Percentiles rank a stretch among this genome's conserved stretches.
These are phyloP conservation scores for Phyllostomus hastatus DNA, from an alignment of 2,113 vertebrate species.

Conservation along the genomic window DNA sequence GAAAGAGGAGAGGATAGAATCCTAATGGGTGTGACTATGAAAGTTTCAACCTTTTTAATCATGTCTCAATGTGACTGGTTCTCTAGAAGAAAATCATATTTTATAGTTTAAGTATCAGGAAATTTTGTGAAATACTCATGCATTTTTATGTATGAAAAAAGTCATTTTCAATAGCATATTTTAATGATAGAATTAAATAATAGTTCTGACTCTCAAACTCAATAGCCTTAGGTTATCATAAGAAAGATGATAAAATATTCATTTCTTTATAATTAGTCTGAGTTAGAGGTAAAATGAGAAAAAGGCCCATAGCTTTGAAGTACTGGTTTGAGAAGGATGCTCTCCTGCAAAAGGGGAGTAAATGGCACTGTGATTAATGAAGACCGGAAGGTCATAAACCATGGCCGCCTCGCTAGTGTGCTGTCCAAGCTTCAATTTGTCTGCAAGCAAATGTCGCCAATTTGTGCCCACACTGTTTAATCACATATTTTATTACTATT, in stretches of 20 bases:
- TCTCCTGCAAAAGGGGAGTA: neutral
- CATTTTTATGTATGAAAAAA: slow-evolving; percentile 47
- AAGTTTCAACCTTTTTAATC: neutral
- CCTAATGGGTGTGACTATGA: neutral
- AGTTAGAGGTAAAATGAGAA: slow-evolving; percentile 62
- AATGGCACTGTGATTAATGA: neutral
- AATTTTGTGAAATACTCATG: slow-evolving; percentile 47
- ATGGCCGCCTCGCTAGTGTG: neutral
- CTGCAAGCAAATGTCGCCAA: neutral
- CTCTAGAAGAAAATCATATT: slow-evolving; percentile 4
- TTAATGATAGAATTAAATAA: slow-evolving; percentile 78
- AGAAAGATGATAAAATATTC: slow-evolving; percentile 80
- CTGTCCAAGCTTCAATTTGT: neutral
- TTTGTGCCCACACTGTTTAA: neutral
- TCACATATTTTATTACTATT: neutral
- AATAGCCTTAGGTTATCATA: slow-evolving; percentile 78
- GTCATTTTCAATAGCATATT: slow-evolving; percentile 73
- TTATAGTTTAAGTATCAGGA: slow-evolving; percentile 51
- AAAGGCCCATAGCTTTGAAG: slow-evolving; percentile 55
- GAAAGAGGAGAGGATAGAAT: slow-evolving; percentile 30
- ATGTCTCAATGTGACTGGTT: neutral
- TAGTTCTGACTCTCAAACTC: slow-evolving; percentile 75
- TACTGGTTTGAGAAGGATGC: slow-evolving; percentile 46
- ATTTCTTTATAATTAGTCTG: slow-evolving; percentile 80
- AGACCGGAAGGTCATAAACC: neutral